These are phyloP conservation scores for Martes martes DNA, from an alignment of 2,113 vertebrate genomes.

Conservation along the genomic window DNA sequence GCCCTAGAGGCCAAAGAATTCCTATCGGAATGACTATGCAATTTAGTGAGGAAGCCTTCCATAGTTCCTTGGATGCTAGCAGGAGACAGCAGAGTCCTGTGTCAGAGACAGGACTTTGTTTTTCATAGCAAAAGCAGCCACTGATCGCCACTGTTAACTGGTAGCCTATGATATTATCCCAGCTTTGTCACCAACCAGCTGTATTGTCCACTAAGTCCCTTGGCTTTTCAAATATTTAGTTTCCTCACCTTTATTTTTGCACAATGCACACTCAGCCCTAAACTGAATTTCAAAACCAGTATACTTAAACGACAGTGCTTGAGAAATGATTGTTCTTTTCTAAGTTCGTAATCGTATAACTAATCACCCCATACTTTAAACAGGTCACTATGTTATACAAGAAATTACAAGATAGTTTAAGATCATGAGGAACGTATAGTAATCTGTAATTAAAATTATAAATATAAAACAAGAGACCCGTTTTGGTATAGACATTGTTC, in stretches of 20 bases:
- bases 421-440: not conserved
- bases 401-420: not conserved
- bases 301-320: not conserved
- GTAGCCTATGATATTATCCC: not conserved
- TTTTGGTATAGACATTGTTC: not conserved
- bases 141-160: not conserved
- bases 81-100: not conserved
- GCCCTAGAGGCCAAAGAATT: not conserved
- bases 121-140: not conserved
- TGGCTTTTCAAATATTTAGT: not conserved
- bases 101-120: not conserved
- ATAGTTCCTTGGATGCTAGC: not conserved
- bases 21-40: not conserved
- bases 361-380: not conserved
- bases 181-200: not conserved
- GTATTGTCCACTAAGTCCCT: not conserved
- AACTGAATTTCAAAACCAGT: not conserved
- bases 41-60: not conserved
- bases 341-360: not conserved
- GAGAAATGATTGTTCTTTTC: not conserved
- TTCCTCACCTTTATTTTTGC: not conserved
- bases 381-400: not conserved
- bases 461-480: not conserved
- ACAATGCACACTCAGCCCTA: not conserved
- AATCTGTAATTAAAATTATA: conserved; percentile 6